A percentile compares a stretch with the other conserved stretches of the same genome.
phyloP scores from a whole-genome alignment of 2,113 vertebrate species.

The Salvelinus sp. region DNA sequence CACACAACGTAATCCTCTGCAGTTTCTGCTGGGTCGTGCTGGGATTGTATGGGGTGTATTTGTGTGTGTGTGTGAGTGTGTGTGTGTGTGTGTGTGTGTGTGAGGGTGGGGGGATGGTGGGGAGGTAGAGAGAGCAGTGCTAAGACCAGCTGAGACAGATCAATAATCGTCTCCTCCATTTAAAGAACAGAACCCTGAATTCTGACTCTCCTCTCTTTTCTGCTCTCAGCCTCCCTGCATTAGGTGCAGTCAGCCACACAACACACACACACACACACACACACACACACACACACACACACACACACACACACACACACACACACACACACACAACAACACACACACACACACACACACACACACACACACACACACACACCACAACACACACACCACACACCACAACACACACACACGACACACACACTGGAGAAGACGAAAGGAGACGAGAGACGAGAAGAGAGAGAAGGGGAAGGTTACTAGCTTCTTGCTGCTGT shows the following conservation, averaged over 20 bases:
- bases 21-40: background rate
- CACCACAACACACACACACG: no score
- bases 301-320: background rate
- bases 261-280: background rate
- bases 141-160: constrained; percentile 95
- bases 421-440: no score
- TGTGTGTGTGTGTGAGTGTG: constrained; percentile 25
- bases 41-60: background rate
- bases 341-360: no score
- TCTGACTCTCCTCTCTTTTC: constrained; percentile 87
- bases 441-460: no score
- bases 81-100: background rate
- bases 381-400: no score
- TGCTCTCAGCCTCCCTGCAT: no score
- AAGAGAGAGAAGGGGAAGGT: no score
- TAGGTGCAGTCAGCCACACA: background rate
- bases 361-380: no score
- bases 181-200: constrained; percentile 98
- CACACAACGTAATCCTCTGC: background rate
- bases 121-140: constrained; percentile 69
- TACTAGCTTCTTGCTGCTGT: no score
- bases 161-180: constrained; percentile 97
- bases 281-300: background rate
- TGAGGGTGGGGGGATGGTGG: background rate
- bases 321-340: no score